Base-by-base conservation (phyloP, 2,113 vertebrate genomes). In the Chroicocephalus ridibundus region DNA sequence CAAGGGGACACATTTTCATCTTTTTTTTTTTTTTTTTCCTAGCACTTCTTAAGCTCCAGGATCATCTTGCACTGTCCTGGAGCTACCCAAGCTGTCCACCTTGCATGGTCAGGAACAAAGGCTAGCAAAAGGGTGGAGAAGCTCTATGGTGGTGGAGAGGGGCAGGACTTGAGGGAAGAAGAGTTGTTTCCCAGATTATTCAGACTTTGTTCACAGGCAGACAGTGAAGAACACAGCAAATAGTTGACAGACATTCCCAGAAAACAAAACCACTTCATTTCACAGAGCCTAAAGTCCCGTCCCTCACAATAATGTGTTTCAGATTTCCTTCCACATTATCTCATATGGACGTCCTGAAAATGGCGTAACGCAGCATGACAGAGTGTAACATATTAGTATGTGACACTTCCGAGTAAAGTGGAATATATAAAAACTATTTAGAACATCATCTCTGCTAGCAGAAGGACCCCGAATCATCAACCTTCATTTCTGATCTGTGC, bases 401-500 rank as follows among this genome's bases (percentile, higher is more conserved):
- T 77, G 84, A 70, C 52, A 80, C 32, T 78, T 88, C 69, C 1
- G 0, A 90, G 58, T 83, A 86, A 88, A 93, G 57, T 49, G 9
- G 47, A 84, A 94, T 88, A 90, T 55, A 94, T 91, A 80, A 91
- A 84, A 94, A 80, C 49, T 82, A 64, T 92, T 93, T 89, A 51
- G 57, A 87, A 89, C 77, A 86, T 55, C 76, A 82, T 42, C 86
- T 90, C 65, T 93, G 16, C n/a, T 70, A 77, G 47, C 64, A 70
- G 68, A 92, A 93, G 66, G 86, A 83, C 86, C 82, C 64, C 87
- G 93, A 97, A 94, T 89, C 81, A 71, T 64, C 57, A 74, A 20
- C 65, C 82, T 95, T 92, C 69, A 60, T 89, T 96, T 96, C 81
- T 95, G 47, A 91, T 96, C 60, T 94, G 31, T 61, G 68, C 66